Base-by-base conservation (phyloP, 2,888 invertebrate genomes). In the Nyleta sp. region DNA sequence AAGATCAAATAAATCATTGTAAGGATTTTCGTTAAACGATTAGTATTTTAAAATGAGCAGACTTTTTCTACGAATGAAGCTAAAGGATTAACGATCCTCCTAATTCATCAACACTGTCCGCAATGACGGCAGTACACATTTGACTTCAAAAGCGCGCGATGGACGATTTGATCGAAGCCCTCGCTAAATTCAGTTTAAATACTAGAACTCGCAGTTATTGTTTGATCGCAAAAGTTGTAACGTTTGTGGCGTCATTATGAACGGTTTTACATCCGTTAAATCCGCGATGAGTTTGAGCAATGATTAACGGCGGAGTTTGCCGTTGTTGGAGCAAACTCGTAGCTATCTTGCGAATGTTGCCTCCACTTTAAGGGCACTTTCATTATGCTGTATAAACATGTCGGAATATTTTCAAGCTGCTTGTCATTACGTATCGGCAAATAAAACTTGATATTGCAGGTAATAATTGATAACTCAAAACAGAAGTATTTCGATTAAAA, bases 211-310 rank as follows among this genome's bases (percentile, higher is more conserved):
- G 2, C n/a, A 35, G 53, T 53, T 20, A 35, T 57, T 22, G 57
- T 57, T 40, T 40, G 24, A 22, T 57, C 22, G 20, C 40, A 40
- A 53, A 53, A 53, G 35, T 53, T 53, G 1, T 20, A 35, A 35
- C 35, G 8, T 18, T 35, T 35, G 53, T 20, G 53, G 53, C 35
- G 20, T 35, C 33, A 57, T 57, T 40, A 42, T 38, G 31, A 28
- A 28, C 7, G 53, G 20, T 55, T 35, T 55, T 55, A 55, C 35
- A 55, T 55, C 53, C 35, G 40, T 15, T 40, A 40, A 57, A 40
- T 57, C 24, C 24, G 24, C 8, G 40, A 40, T 24, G 57, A 40
- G 57, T 57, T 57, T 22, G 40, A 40, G 20, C 35, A 40, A 57
- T 40, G 40, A 40, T 57, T 40, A 57, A 57, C 57, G 13, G 28